Evolutionary conservation across 2,797 vertebrate species (phyloP).

Genomic region (Hemibagrus guttatus): DNA sequence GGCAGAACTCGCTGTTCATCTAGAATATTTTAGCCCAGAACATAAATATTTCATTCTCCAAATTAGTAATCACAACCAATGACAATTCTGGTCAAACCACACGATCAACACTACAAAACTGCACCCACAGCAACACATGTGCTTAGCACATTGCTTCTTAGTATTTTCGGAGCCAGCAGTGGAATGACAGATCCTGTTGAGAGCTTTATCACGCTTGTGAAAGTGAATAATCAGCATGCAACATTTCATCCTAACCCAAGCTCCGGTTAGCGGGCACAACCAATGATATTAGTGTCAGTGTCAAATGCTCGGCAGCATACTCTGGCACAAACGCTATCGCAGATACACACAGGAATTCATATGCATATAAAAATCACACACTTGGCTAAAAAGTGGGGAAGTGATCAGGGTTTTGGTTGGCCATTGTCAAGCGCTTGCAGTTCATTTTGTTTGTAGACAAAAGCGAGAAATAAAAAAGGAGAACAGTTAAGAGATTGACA

Average conservation of each 20-base stretch:
- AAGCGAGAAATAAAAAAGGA: slow-evolving; percentile 52
- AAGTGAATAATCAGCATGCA: slow-evolving; percentile 48
- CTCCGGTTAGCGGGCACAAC: slow-evolving; percentile 30
- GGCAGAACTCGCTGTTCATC: neutral
- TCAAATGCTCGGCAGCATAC: slow-evolving; percentile 41
- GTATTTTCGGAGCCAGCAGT: slow-evolving; percentile 23
- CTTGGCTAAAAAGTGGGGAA: slow-evolving; percentile 63
- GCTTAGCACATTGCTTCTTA: neutral
- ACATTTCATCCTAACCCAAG: slow-evolving; percentile 38
- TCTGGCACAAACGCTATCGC: slow-evolving; percentile 9
- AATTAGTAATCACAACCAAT: neutral
- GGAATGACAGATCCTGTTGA: slow-evolving; percentile 31
- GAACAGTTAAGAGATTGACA: slow-evolving; percentile 15
- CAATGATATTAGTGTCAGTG: slow-evolving; percentile 46
- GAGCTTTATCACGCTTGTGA: slow-evolving; percentile 26
- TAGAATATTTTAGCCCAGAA: neutral
- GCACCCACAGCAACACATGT: neutral
- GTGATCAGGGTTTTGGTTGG: slow-evolving; percentile 65
- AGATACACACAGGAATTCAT: slow-evolving; percentile 13
- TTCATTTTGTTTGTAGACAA: slow-evolving; percentile 71
- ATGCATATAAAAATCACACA: slow-evolving; percentile 35
- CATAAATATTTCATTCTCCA: neutral
- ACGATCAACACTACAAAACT: slow-evolving; percentile 8
- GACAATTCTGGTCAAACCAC: neutral
- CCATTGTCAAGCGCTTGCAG: slow-evolving; percentile 69